These are phyloP conservation scores for Falcunculus frontatus DNA, from an alignment of 2,113 vertebrate genomes.

Conservation along the genomic window DNA sequence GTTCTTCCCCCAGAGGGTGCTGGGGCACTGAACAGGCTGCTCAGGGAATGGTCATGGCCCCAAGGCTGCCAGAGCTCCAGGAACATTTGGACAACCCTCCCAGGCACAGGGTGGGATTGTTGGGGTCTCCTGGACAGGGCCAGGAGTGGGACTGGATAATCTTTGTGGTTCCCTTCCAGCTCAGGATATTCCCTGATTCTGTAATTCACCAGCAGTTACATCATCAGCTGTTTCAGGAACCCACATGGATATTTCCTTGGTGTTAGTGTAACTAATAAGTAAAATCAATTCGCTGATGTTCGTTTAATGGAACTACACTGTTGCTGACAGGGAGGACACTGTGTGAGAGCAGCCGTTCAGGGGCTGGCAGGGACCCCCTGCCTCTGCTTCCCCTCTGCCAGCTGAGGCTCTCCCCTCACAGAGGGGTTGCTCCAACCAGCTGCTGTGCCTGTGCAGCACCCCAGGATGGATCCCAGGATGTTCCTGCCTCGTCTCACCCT, in stretches of 20 bases:
- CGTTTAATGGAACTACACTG: not conserved
- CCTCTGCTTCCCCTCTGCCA: not conserved
- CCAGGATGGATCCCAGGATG: not conserved
- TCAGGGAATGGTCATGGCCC: not conserved
- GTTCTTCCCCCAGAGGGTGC: not conserved
- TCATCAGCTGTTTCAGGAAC: not conserved
- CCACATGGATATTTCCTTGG: not conserved
- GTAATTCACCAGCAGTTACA: not conserved
- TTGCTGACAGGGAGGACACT: not conserved
- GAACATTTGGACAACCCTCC: rapidly evolving
- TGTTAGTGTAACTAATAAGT: not conserved
- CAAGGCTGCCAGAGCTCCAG: not conserved
- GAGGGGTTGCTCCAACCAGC: not conserved
- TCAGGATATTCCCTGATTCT: not conserved
- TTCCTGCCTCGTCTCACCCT: not conserved
- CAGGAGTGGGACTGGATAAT: not conserved
- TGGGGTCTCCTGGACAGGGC: not conserved
- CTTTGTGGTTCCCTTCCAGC: not conserved
- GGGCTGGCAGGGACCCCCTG: not conserved
- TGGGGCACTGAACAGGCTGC: rapidly evolving
- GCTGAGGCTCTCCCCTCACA: not conserved
- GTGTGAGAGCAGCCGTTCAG: not conserved
- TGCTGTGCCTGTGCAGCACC: not conserved
- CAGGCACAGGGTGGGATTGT: not conserved
- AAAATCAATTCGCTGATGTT: not conserved